Conservation (phyloP, 2,797 vertebrate species). For the Diceros bicornis region DNA sequence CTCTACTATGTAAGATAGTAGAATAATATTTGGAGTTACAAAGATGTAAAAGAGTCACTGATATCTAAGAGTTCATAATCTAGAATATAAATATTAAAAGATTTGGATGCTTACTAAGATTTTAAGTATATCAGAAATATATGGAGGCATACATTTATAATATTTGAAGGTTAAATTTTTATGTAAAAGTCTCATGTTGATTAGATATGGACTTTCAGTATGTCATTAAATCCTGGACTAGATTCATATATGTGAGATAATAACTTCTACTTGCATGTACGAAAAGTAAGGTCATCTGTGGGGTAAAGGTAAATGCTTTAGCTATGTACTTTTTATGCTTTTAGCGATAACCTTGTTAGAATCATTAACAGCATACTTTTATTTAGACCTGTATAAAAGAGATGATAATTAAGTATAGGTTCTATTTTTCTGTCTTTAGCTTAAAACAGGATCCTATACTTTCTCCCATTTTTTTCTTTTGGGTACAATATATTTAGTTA, state of each 20-base stretch:
- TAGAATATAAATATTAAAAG: constrained; percentile 15
- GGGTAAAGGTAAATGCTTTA: neutral
- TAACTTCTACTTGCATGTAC: neutral
- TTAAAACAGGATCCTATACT: neutral
- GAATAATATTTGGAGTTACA: neutral
- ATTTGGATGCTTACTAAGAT: neutral
- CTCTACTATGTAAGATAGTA: neutral
- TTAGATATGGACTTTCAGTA: neutral
- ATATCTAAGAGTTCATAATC: neutral
- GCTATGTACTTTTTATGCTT: neutral
- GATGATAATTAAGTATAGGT: neutral
- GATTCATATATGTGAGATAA: constrained; percentile 2
- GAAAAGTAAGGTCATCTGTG: neutral
- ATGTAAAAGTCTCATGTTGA: neutral
- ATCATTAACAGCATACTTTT: neutral
- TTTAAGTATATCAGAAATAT: neutral
- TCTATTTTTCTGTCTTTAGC: neutral
- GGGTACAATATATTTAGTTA: neutral
- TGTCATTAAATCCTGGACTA: neutral
- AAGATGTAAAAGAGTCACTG: neutral
- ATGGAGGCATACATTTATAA: neutral
- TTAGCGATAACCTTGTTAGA: neutral
- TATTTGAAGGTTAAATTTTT: neutral
- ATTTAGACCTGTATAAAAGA: neutral
- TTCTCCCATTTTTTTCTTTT: neutral